Percentiles rank a stretch among this genome's conserved stretches.
Conservation (phyloP, 2,113 vertebrate genomes). For the Herpetotheres cachinnans region DNA sequence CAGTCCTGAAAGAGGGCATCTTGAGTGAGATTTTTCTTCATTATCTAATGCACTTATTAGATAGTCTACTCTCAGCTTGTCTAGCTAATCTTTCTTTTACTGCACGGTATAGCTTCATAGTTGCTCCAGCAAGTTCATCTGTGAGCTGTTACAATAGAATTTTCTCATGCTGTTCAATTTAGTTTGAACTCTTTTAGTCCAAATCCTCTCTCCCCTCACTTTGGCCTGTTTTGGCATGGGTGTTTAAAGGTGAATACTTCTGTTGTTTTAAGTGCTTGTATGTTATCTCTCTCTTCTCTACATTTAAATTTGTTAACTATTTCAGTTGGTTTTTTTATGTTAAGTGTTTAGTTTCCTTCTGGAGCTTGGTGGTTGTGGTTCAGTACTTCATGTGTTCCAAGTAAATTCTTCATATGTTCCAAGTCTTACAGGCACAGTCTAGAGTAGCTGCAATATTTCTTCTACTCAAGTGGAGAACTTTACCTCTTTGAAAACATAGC, state of each 20-base stretch:
- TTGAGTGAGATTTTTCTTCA: neutral
- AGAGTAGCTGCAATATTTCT: neutral
- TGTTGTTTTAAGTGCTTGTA: neutral
- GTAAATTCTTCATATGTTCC: neutral
- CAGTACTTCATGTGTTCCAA: neutral
- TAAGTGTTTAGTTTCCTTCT: neutral
- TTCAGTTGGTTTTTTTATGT: neutral
- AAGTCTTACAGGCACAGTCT: neutral
- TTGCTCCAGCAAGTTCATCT: neutral
- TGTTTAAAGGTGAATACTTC: neutral
- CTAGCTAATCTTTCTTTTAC: neutral
- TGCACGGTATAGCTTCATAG: neutral
- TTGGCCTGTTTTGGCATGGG: neutral
- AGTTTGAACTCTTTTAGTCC: neutral
- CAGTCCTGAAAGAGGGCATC: neutral
- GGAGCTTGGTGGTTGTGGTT: neutral
- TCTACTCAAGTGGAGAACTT: neutral
- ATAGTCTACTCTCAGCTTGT: neutral
- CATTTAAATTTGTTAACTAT: neutral
- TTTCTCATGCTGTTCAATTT: neutral
- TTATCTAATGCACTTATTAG: neutral
- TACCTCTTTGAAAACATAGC: neutral
- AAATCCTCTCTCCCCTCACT: neutral
- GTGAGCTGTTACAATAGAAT: neutral
- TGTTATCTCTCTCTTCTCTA: neutral